A percentile compares a stretch with the other conserved stretches of the same genome.
Conservation (phyloP, 2,113 vertebrate species). For the Leucoraja erinaceus region DNA sequence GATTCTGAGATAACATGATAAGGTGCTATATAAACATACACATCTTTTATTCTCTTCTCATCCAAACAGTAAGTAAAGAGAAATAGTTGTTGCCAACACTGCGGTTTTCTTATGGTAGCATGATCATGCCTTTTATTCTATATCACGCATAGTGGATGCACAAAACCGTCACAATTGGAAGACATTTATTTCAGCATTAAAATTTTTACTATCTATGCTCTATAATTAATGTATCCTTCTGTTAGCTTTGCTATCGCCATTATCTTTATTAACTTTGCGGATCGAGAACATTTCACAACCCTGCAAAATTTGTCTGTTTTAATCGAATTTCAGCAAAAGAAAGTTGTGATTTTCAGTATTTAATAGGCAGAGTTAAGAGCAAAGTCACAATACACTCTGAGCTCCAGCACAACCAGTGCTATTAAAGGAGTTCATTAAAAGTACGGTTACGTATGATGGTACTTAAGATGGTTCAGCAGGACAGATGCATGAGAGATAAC, state of each 20-base stretch:
- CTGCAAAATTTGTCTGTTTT: background rate
- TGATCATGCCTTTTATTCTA: background rate
- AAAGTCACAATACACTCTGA: background rate
- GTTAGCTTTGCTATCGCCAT: background rate
- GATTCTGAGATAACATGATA: background rate
- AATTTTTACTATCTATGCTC: background rate
- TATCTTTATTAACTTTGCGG: background rate
- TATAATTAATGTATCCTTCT: background rate
- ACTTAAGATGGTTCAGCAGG: background rate
- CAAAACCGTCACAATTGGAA: background rate
- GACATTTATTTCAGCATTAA: slow-evolving; percentile 10
- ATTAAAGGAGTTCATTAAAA: background rate
- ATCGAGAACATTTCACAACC: background rate
- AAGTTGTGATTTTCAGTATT: background rate
- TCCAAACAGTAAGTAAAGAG: background rate
- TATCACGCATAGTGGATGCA: background rate
- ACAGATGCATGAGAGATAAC: background rate
- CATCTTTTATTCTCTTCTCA: background rate
- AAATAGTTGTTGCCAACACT: background rate
- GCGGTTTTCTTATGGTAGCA: background rate
- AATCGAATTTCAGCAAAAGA: background rate
- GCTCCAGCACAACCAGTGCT: background rate
- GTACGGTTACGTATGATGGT: background rate
- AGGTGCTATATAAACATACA: background rate
- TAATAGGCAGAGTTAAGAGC: background rate